These are phyloP conservation scores for Eupleurogrammus muticus DNA, from an alignment of 2,797 vertebrate genomes.

Conservation along the genomic window DNA sequence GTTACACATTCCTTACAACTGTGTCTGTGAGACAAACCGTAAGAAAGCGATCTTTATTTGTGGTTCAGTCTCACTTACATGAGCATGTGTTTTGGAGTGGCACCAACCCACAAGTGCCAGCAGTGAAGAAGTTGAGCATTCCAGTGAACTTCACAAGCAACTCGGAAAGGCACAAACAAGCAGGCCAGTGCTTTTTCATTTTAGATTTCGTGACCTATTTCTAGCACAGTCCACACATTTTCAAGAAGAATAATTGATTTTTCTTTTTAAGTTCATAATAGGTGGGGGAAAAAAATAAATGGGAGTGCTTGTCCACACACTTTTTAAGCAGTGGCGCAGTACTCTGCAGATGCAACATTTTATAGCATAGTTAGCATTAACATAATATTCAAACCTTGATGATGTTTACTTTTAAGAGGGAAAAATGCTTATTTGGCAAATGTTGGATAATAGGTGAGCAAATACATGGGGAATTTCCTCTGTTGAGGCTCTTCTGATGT, in stretches of 20 bases:
- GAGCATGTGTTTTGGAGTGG: conserved; percentile 65
- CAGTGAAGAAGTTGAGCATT: conserved; percentile 54
- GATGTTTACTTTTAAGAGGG: conserved; percentile 19
- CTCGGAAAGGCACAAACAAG: conserved; percentile 19
- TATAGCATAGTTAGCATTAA: neutral
- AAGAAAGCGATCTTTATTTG: conserved; percentile 28
- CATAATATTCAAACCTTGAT: conserved; percentile 3
- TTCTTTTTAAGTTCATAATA: neutral
- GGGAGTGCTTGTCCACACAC: neutral
- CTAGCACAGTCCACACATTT: conserved; percentile 8
- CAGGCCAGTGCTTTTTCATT: conserved; percentile 12
- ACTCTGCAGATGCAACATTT: conserved; percentile 16
- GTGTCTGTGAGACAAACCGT: conserved; percentile 5
- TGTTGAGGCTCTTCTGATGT: neutral
- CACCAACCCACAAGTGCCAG: conserved; percentile 59
- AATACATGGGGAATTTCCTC: conserved; percentile 12
- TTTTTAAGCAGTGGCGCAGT: neutral
- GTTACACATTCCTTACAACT: conserved; percentile 48
- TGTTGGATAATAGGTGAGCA: neutral
- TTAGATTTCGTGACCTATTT: conserved; percentile 21
- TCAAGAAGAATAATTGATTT: neutral
- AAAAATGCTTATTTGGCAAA: conserved; percentile 27
- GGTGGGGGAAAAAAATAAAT: neutral
- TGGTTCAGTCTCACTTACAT: conserved; percentile 40
- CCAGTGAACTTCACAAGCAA: conserved; percentile 43